These are phyloP conservation scores for Drosophila paulistorum DNA, from an alignment of 1,140 invertebrate genomes.

Conservation along the genomic window DNA sequence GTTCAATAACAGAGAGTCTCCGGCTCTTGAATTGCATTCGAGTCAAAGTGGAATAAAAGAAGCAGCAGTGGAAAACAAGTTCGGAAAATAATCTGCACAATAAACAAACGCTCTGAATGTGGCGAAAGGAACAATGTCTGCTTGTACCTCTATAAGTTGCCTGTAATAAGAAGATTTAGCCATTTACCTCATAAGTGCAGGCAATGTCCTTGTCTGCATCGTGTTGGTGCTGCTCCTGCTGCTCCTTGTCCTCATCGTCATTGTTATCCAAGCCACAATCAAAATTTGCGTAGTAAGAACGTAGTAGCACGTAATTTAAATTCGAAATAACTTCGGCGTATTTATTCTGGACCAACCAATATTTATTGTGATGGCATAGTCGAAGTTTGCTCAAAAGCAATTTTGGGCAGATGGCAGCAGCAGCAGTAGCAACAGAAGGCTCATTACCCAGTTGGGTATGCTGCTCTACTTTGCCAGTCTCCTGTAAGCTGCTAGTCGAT, in stretches of 20 bases:
- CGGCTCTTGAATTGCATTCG: conserved; percentile 59
- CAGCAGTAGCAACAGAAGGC: conserved; percentile 64
- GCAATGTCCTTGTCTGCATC: conserved; percentile 68
- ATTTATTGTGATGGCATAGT: conserved; percentile 82
- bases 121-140: conserved; percentile 34
- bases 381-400: conserved; percentile 82
- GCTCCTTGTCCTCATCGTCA: conserved; percentile 13
- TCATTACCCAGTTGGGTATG: conserved; percentile 56
- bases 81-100: conserved; percentile 74
- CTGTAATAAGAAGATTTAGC: conserved; percentile 71
- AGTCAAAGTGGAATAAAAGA: conserved; percentile 13
- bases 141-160: neutral
- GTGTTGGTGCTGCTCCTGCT: neutral
- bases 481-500: conserved; percentile 66
- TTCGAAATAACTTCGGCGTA: conserved; percentile 83
- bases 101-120: conserved; percentile 56
- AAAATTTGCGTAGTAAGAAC: conserved; percentile 69
- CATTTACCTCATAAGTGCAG: conserved; percentile 81
- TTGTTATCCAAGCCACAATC: conserved; percentile 55
- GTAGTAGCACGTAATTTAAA: conserved; percentile 80
- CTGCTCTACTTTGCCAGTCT: conserved; percentile 22
- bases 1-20: conserved; percentile 69
- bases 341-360: conserved; percentile 83
- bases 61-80: conserved; percentile 36
- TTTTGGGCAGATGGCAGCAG: conserved; percentile 80